Percentiles rank a stretch among this genome's conserved stretches.
Conservation (phyloP, 1,140 invertebrate genomes). For the Campoletis sonorensis region DNA sequence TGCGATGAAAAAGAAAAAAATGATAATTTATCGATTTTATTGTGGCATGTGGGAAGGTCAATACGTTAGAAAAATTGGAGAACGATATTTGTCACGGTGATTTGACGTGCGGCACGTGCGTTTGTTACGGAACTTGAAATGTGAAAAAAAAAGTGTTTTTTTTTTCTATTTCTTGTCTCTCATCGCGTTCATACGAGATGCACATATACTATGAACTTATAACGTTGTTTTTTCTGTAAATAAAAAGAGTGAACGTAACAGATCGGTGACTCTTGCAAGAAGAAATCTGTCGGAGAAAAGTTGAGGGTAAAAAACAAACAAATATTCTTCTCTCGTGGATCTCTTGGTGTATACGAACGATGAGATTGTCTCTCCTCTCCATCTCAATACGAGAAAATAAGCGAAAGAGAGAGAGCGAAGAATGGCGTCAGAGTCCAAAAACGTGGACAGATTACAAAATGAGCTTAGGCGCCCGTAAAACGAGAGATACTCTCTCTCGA, state of each 20-base stretch:
- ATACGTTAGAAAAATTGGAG: neutral
- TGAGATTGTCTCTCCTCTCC: constrained; percentile 26
- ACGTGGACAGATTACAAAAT: constrained; percentile 30
- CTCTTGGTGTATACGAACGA: constrained; percentile 57
- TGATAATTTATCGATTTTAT: neutral
- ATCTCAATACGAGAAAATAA: neutral
- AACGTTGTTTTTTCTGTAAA: neutral
- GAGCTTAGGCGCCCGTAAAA: constrained; percentile 31
- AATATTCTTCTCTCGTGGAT: constrained; percentile 56
- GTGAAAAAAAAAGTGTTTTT: neutral
- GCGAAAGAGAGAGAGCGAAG: neutral
- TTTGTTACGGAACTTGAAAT: neutral
- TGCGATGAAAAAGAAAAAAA: neutral
- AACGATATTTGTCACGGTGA: neutral
- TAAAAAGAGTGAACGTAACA: neutral
- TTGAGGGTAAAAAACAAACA: neutral
- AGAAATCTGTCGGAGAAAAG: neutral
- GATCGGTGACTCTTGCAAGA: neutral
- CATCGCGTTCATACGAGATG: neutral
- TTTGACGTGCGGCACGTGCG: neutral
- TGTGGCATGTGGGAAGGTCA: neutral
- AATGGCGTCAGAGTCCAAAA: constrained; percentile 4
- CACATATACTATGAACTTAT: neutral
- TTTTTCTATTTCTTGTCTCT: no score
- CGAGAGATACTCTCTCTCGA: neutral